Base-by-base conservation (phyloP, 2,113 vertebrate genomes). In the Podocnemis expansa region DNA sequence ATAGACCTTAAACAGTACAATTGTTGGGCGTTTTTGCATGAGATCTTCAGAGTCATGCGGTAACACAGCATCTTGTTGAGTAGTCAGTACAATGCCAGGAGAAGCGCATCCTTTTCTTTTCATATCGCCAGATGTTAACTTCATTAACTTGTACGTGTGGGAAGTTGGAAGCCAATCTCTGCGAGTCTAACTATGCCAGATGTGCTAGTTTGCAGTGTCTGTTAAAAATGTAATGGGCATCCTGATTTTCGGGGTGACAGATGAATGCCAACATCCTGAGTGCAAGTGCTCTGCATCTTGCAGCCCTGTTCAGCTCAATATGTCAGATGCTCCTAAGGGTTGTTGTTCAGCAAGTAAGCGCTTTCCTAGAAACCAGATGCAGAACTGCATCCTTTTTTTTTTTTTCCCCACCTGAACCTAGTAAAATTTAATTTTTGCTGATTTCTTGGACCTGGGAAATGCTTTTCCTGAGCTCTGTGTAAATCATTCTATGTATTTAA, bases 401-500 rank as follows among this genome's bases (percentile, higher is more conserved):
- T 95, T n/a, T n/a, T n/a, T n/a, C n/a, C n/a, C n/a, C n/a, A n/a
- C n/a, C 58, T 86, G 82, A 88, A 85, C 16, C 2, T 1, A 3
- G 16, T 58, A 31, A 93, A 56, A 3, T 56, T 29, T 7, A 79
- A 14, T 25, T 89, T 94, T 25, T 89, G 56, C 21, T 47, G 38
- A 56, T 88, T 89, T 93, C 84, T 67, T 86, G 80, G 87, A n/a
- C 22, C 6, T 78, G 58, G 80, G 41, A 91, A 92, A 84, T 9
- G 19, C 58, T 95, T 96, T 96, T 92, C 45, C 79, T 67, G 27
- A 88, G 25, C 49, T 89, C 31, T 85, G 14, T 92, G 5, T 84
- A 88, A 84, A 90, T 90, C 27, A 45, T 4, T 82, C n/a, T n/a
- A n/a, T n/a, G n/a, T n/a, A n/a, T n/a, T n/a, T n/a, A n/a, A n/a